These are phyloP conservation scores for Oplegnathus fasciatus DNA, from an alignment of 2,113 vertebrate species.

Conservation along the genomic window DNA sequence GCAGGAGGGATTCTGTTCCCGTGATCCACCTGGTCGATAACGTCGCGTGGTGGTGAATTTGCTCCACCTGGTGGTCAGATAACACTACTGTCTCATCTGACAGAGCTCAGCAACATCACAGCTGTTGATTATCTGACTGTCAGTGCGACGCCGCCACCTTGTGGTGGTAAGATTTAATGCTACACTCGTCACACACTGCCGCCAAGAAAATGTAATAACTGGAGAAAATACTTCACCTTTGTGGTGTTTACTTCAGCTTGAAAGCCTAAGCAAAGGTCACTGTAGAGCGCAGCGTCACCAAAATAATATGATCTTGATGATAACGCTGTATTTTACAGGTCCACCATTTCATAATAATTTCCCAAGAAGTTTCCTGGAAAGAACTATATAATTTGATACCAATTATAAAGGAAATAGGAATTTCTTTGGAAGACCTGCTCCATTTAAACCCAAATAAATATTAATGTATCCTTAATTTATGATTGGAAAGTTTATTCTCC, in stretches of 20 bases:
- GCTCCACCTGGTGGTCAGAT: conserved; percentile 49
- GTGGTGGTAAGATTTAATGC: neutral
- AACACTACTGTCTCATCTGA: accelerated
- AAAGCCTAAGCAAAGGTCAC: neutral
- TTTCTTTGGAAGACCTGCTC: neutral
- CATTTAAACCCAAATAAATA: neutral
- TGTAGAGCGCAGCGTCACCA: neutral
- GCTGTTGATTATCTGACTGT: too few species aligned
- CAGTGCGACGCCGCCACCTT: conserved; percentile 10
- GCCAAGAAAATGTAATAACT: neutral
- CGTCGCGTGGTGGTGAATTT: neutral
- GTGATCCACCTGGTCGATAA: neutral
- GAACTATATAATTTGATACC: neutral
- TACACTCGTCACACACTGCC: neutral
- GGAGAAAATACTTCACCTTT: neutral
- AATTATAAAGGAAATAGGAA: neutral
- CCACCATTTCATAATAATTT: neutral
- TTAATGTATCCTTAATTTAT: neutral
- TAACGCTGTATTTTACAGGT: neutral
- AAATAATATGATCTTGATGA: neutral
- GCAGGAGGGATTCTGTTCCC: neutral
- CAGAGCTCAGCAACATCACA: accelerated
- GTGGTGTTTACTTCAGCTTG: neutral
- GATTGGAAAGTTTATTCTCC: neutral
- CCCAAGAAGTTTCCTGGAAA: neutral